Evolutionary conservation across 2,113 vertebrate genomes (phyloP).

Genomic region (Zosterops borbonicus): DNA sequence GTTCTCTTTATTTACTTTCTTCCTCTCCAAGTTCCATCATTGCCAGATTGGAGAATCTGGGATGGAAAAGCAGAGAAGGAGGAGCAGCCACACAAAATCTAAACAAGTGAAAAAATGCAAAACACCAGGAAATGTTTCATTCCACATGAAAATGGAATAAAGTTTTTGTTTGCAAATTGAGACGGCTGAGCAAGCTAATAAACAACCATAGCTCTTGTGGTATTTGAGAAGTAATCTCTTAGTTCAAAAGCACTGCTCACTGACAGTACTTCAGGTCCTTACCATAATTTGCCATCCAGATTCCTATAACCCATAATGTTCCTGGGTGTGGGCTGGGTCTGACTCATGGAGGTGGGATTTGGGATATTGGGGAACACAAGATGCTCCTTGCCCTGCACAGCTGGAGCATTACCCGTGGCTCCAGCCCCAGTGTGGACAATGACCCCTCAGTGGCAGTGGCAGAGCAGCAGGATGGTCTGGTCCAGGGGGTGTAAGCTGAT

Average conservation of each 20-base stretch:
- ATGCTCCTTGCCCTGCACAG: accelerated
- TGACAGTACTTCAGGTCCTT: background rate
- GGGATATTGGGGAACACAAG: background rate
- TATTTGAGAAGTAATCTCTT: background rate
- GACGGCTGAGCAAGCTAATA: background rate
- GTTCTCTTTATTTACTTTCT: background rate
- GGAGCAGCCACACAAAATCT: background rate
- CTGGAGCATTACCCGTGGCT: accelerated
- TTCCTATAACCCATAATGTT: background rate
- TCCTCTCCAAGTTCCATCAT: background rate
- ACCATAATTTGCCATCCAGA: background rate
- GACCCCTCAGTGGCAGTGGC: accelerated
- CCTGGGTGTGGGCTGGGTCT: background rate
- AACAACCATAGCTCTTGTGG: background rate
- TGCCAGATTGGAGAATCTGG: background rate
- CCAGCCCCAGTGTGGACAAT: background rate
- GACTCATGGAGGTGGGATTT: background rate
- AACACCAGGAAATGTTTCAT: background rate
- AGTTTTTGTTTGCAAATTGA: background rate
- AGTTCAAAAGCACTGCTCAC: background rate
- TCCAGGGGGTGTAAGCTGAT: background rate
- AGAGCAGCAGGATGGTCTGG: background rate
- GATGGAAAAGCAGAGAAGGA: background rate
- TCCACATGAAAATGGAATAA: background rate
- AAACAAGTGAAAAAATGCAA: background rate